Evolutionary conservation across 2,797 vertebrate species (phyloP).

Genomic region (Acomys russatus): DNA sequence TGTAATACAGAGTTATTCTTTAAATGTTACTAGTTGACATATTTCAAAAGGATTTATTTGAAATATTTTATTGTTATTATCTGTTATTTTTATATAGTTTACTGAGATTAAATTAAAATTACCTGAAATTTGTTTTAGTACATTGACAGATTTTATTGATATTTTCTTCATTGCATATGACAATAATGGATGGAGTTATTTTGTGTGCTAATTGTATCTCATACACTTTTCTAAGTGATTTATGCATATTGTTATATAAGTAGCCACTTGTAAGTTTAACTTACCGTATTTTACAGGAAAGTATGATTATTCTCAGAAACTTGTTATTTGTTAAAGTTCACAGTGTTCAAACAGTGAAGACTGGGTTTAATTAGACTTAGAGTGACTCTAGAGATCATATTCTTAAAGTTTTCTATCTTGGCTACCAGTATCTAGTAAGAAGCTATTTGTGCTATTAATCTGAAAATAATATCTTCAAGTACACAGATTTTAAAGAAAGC

Average conservation of each 20-base stretch:
- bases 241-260: neutral
- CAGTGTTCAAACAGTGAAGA: neutral
- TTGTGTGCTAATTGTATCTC: neutral
- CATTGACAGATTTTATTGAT: neutral
- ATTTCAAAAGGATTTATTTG: conserved; percentile 28
- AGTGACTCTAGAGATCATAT: neutral
- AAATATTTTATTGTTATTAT: conserved; percentile 21
- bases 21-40: neutral
- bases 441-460: conserved; percentile 13
- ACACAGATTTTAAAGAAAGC: neutral
- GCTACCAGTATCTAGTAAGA: conserved; percentile 1
- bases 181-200: conserved; percentile 9
- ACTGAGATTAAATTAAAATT: conserved; percentile 52
- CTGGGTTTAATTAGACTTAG: neutral
- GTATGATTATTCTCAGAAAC: neutral
- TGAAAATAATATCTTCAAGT: conserved; percentile 44
- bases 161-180: conserved; percentile 45
- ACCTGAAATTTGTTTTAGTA: conserved; percentile 17
- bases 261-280: conserved; percentile 1
- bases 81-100: conserved; percentile 32
- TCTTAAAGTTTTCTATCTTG: conserved; percentile 22
- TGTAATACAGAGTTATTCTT: neutral
- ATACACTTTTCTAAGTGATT: conserved; percentile 39
- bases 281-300: neutral
- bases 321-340: neutral